Conservation (phyloP, 2,797 vertebrate genomes). For the Nyctalus aviator region DNA sequence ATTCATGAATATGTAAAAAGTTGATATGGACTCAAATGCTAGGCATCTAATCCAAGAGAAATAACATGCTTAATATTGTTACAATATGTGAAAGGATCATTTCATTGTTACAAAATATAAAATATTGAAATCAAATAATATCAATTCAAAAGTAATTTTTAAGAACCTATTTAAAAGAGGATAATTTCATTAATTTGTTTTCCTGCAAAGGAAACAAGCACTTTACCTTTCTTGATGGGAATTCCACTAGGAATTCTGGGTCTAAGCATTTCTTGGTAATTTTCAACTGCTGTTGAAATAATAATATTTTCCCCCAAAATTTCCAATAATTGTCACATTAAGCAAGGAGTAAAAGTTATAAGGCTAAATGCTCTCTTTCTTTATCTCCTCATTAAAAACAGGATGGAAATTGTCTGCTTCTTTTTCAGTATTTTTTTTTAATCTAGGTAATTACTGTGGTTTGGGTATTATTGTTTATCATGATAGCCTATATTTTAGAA, state of each 20-base stretch:
- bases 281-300: conserved; percentile 59
- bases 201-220: conserved; percentile 40
- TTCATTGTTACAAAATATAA: conserved; percentile 2
- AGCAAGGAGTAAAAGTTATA: conserved; percentile 32
- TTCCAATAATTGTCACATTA: conserved; percentile 40
- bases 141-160: conserved; percentile 33
- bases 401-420: neutral
- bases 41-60: conserved; percentile 69
- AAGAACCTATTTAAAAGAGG: conserved; percentile 50
- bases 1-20: conserved; percentile 73
- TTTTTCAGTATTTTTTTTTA: neutral
- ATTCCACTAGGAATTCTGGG: neutral
- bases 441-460: neutral
- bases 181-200: conserved; percentile 22
- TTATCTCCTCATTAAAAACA: conserved; percentile 35
- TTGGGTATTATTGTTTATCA: neutral
- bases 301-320: neutral
- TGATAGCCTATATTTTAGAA: neutral
- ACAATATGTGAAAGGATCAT: neutral
- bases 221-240: conserved; percentile 27
- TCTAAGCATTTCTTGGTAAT: conserved; percentile 47
- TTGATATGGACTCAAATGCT: conserved; percentile 68
- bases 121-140: conserved; percentile 19
- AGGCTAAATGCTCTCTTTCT: neutral
- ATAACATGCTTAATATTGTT: conserved; percentile 1